Evolutionary conservation across 1,140 invertebrate species (phyloP).

Genomic region (Leguminivora glycinivorella): DNA sequence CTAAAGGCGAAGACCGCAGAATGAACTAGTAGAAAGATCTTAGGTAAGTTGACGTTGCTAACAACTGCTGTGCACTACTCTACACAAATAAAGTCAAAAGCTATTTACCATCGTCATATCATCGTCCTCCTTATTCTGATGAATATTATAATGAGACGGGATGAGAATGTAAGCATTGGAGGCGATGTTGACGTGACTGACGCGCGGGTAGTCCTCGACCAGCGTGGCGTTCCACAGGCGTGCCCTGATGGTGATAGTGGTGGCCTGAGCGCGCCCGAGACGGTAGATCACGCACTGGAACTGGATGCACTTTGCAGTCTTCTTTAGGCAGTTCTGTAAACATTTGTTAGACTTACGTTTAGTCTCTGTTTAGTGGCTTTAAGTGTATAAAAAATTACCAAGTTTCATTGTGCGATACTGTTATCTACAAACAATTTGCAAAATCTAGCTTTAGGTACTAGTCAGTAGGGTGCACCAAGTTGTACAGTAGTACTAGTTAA

Average conservation of each 20-base stretch:
- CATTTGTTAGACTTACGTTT: too few relatives aligned
- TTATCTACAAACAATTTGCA: slow-evolving; percentile 3
- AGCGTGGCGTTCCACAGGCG: slow-evolving; percentile 95
- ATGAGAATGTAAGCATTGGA: slow-evolving; percentile 88
- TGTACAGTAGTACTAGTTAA: too few relatives aligned
- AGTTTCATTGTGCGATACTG: too few relatives aligned
- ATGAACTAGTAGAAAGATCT: too few relatives aligned
- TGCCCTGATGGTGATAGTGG: slow-evolving; percentile 88
- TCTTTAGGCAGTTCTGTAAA: slow-evolving; percentile 87
- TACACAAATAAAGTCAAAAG: not conserved
- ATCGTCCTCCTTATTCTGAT: slow-evolving; percentile 84
- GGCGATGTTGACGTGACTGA: slow-evolving; percentile 90
- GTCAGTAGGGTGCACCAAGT: too few relatives aligned
- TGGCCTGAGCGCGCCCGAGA: slow-evolving; percentile 85
- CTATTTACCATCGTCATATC: slow-evolving; percentile 80
- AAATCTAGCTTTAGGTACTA: too few relatives aligned
- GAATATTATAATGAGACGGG: slow-evolving; percentile 84
- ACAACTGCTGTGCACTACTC: too few relatives aligned
- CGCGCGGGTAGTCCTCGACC: slow-evolving; percentile 91
- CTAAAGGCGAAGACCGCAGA: too few relatives aligned
- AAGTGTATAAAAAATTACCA: too few relatives aligned
- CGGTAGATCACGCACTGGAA: slow-evolving; percentile 90
- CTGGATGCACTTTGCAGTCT: slow-evolving; percentile 91
- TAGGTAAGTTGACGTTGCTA: too few relatives aligned
- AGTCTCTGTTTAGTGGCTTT: too few relatives aligned